Conservation (phyloP, 1,140 invertebrate genomes). For the Zaprionus capensis region DNA sequence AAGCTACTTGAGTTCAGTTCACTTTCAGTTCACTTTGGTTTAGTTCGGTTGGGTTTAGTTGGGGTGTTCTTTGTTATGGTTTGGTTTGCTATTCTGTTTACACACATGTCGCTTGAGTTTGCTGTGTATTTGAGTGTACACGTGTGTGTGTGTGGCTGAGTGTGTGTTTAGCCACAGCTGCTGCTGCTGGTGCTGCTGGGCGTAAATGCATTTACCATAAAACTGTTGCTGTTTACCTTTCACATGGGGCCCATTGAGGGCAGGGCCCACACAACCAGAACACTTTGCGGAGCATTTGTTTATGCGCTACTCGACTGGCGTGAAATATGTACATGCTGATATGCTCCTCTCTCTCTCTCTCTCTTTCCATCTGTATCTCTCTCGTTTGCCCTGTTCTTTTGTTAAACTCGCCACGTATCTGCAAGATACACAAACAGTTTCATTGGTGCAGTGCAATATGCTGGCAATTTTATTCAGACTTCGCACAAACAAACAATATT, state of each 20-base stretch:
- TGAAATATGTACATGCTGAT: slow-evolving; percentile 9
- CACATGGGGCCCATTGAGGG: slow-evolving; percentile 40
- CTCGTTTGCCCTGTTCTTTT: slow-evolving; percentile 15
- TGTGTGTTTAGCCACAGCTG: slow-evolving; percentile 53
- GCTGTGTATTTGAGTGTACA: background rate
- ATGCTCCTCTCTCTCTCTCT: background rate
- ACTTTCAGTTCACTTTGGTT: background rate
- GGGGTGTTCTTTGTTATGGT: slow-evolving; percentile 15
- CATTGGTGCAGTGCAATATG: slow-evolving; percentile 6
- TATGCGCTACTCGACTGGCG: slow-evolving; percentile 26
- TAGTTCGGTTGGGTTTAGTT: background rate
- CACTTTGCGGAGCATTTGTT: slow-evolving; percentile 28
- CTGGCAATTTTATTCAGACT: slow-evolving; percentile 17
- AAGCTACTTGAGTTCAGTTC: slow-evolving; percentile 14
- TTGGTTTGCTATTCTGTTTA: slow-evolving; percentile 52
- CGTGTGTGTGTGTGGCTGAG: slow-evolving; percentile 17
- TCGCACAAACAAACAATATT: background rate
- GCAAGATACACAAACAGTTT: slow-evolving; percentile 19
- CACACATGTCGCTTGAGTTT: slow-evolving; percentile 52
- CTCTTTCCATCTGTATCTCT: background rate
- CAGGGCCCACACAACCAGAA: slow-evolving; percentile 32
- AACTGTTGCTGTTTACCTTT: slow-evolving; percentile 74
- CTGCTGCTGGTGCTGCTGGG: slow-evolving; percentile 4
- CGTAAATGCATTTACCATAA: slow-evolving; percentile 59
- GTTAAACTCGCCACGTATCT: slow-evolving; percentile 17